Evolutionary conservation across 2,797 vertebrate species (phyloP).

Genomic region (Melanotaenia pygmaea): DNA sequence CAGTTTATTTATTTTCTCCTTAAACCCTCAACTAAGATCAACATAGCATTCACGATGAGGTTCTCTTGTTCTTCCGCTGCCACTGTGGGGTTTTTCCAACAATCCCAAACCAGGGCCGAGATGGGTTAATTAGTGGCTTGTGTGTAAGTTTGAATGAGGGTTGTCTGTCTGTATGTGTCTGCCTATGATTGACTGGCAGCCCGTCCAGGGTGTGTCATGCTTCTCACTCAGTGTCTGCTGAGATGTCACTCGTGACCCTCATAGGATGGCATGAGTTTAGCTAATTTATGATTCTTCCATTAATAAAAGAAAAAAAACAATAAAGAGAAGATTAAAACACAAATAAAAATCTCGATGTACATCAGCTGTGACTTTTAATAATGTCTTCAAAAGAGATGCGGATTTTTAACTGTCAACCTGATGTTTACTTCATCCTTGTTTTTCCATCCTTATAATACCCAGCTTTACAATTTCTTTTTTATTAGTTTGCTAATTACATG

Average conservation of each 20-base stretch:
- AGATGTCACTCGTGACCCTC: not conserved
- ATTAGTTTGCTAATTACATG: not conserved
- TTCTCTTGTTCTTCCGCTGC: not conserved
- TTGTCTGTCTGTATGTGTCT: not conserved
- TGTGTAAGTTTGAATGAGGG: not conserved
- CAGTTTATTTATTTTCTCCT: not conserved
- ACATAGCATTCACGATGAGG: not conserved
- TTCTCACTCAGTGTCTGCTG: not conserved
- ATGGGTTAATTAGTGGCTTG: not conserved
- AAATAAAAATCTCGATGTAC: too few species aligned
- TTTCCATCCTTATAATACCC: not conserved
- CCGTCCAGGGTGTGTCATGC: not conserved
- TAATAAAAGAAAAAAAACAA: not conserved
- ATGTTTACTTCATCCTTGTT: not conserved
- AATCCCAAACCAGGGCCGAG: not conserved
- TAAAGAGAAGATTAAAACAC: too few species aligned
- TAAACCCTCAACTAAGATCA: not conserved
- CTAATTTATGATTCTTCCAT: not conserved
- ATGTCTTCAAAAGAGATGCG: not conserved
- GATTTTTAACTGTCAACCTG: not conserved
- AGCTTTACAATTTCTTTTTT: not conserved
- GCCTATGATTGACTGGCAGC: not conserved
- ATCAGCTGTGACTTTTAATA: not conserved
- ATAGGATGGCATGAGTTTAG: not conserved
- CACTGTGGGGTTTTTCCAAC: not conserved